Evolutionary conservation across 1,140 invertebrate genomes (phyloP).

Genomic region (Cydia amplana): DNA sequence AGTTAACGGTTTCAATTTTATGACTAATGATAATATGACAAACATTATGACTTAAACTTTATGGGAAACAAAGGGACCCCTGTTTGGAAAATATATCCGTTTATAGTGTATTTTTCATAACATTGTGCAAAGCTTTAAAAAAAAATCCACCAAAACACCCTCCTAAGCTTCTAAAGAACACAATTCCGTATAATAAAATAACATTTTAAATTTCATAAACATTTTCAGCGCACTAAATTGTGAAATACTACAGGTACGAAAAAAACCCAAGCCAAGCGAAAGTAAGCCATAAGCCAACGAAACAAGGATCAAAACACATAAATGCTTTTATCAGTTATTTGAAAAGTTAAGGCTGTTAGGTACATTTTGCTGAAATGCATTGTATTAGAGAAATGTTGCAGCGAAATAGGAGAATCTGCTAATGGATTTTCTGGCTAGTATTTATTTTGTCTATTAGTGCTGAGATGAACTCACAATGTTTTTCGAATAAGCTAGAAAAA

Average conservation of each 20-base stretch:
- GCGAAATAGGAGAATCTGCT: not conserved
- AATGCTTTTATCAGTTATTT: not conserved
- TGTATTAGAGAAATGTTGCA: not conserved
- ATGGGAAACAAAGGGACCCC: too few relatives aligned
- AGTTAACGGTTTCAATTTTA: too few relatives aligned
- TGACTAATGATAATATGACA: too few relatives aligned
- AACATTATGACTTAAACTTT: too few relatives aligned
- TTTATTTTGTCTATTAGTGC: not conserved
- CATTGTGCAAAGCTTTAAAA: not conserved
- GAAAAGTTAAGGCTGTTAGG: not conserved
- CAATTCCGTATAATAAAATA: not conserved
- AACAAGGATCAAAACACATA: not conserved
- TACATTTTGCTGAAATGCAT: constrained; percentile 27
- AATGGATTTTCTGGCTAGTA: constrained; percentile 1
- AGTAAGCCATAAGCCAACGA: not conserved
- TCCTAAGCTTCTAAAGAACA: not conserved
- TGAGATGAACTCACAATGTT: not conserved
- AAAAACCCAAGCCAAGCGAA: not conserved
- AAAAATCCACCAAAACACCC: not conserved
- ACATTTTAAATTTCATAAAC: not conserved
- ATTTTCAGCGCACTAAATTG: not conserved
- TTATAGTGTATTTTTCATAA: too few relatives aligned
- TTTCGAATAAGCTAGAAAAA: not conserved
- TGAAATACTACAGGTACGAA: not conserved
- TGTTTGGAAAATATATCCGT: too few relatives aligned